phyloP scores from a whole-genome alignment of 2,888 invertebrate species.

The Iselma pallidipennis region DNA sequence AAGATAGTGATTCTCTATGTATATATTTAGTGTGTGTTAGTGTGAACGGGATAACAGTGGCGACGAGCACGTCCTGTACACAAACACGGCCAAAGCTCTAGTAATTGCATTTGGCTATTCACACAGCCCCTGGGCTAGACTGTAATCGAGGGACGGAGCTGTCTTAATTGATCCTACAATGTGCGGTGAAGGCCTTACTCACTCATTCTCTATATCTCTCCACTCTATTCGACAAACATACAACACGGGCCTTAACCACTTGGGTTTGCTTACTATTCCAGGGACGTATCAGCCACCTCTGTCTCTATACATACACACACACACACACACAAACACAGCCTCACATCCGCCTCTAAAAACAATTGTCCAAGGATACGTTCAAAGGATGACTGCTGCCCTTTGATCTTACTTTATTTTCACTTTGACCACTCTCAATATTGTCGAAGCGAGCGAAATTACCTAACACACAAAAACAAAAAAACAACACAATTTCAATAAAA shows the following conservation, averaged over 20 bases:
- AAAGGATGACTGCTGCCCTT: slow-evolving; percentile 18
- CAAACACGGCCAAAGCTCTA: slow-evolving; percentile 46
- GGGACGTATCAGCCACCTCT: slow-evolving; percentile 19
- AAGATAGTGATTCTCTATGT: slow-evolving; percentile 26
- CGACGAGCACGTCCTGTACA: slow-evolving; percentile 43
- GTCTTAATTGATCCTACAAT: slow-evolving; percentile 50
- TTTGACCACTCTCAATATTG: slow-evolving; percentile 11
- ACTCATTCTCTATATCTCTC: neutral
- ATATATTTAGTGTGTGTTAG: neutral
- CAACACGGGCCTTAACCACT: slow-evolving; percentile 10
- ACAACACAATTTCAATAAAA: no score
- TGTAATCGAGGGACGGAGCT: slow-evolving; percentile 46
- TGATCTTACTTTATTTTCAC: slow-evolving; percentile 21
- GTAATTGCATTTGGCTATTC: slow-evolving; percentile 52
- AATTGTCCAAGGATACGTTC: slow-evolving; percentile 20
- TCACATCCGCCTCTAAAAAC: slow-evolving; percentile 13
- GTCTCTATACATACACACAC: neutral
- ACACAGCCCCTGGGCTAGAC: slow-evolving; percentile 43
- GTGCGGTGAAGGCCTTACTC: slow-evolving; percentile 36
- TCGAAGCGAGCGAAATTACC: no score
- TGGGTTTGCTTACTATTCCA: slow-evolving; percentile 25
- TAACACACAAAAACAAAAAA: no score
- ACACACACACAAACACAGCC: neutral
- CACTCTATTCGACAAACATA: neutral
- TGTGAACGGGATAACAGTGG: slow-evolving; percentile 30